Base-by-base conservation (phyloP, 2,888 invertebrate genomes). In the Cheilosia scutellata region DNA sequence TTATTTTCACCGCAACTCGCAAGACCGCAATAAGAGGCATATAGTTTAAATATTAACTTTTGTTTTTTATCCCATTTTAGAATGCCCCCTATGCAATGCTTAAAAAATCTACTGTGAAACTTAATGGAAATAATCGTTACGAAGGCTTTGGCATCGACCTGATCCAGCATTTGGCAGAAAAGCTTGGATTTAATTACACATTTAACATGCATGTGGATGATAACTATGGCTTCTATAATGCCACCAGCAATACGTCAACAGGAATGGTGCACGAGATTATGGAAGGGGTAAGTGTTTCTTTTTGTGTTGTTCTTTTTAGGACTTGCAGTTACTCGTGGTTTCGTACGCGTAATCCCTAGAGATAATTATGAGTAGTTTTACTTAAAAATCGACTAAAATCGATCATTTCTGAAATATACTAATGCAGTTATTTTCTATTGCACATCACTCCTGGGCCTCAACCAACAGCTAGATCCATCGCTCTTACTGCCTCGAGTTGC, bases 121-220 rank as follows among this genome's bases (percentile, higher is more conserved):
- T 97, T 62, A 93, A 93, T 20, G 97, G 97, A 0, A 98, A 98
- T 90, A 96, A 95, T 83, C 94, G 95, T 16, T 98, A 95, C 90
- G 97, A 97, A 92, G 97, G 97, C 0, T 98, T 96, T 90, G 96
- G 96, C 5, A 95, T 98, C 53, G 98, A 98, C 90, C 92, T 98
- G 4, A 96, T 98, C 68, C 94, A 96, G 27, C 96, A 97, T 90
- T 93, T 98, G 65, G 94, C 97, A 9, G 94, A 95, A 88, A 94
- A 95, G 89, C 93, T 97, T 31, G 95, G 96, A 33, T 98, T 98
- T 91, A 96, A 96, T 90, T 98, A 96, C 89, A 95, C 95, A 0
- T 96, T 98, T 84, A 94, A 95, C 37, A 94, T 96, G 66, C 97
- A 96, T 89, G 94, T 94, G 5, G 96, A 96, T 90, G 95, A 95